Evolutionary conservation across 2,888 invertebrate species (phyloP).

Genomic region (Cephus runcator): DNA sequence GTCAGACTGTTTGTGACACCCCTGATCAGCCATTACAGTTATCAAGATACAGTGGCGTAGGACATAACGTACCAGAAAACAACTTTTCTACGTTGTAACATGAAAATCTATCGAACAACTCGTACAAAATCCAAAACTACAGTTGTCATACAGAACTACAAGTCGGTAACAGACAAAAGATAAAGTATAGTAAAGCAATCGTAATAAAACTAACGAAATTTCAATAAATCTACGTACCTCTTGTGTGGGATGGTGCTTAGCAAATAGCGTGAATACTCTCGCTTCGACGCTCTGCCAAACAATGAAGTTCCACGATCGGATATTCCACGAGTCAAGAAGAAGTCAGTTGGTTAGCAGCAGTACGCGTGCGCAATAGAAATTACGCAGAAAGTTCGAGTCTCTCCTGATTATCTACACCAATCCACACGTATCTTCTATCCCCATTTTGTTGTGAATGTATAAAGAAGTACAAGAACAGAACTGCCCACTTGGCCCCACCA

Average conservation of each 20-base stretch:
- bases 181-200: background rate
- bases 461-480: background rate
- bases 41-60: background rate
- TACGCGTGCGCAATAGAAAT: slow-evolving; percentile 24
- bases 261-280: slow-evolving; percentile 64
- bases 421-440: background rate
- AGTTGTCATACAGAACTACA: background rate
- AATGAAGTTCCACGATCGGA: slow-evolving; percentile 31
- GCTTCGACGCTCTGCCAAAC: slow-evolving; percentile 63
- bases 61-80: background rate
- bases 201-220: background rate
- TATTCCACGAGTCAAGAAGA: background rate
- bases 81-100: background rate
- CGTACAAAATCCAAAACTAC: background rate
- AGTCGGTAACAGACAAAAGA: background rate
- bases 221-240: slow-evolving; percentile 21
- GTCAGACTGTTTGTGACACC: background rate
- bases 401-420: background rate
- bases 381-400: slow-evolving; percentile 33
- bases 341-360: background rate
- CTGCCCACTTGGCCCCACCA: background rate
- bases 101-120: background rate
- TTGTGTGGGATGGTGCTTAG: slow-evolving; percentile 31
- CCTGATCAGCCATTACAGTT: background rate
- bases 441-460: background rate